phyloP scores from a whole-genome alignment of 2,888 invertebrate species.

The Troides helena region DNA sequence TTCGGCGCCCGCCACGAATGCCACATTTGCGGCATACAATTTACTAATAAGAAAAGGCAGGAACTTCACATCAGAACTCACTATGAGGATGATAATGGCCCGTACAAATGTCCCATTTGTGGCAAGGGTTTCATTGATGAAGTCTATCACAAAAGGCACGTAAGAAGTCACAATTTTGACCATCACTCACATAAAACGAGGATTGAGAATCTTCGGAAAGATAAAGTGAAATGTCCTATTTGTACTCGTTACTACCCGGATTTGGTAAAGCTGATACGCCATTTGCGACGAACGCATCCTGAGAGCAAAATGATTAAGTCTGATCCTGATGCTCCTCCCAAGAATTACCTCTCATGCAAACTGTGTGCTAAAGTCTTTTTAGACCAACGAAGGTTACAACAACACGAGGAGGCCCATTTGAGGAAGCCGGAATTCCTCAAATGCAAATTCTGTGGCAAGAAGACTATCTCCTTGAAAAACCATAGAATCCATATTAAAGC shows the following conservation, averaged over 20 bases:
- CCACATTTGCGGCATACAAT: slow-evolving; percentile 66
- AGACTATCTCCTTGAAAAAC: slow-evolving; percentile 61
- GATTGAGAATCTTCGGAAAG: slow-evolving; percentile 63
- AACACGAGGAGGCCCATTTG: slow-evolving; percentile 65
- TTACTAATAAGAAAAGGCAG: slow-evolving; percentile 70
- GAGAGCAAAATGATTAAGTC: slow-evolving; percentile 77
- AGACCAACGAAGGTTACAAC: slow-evolving; percentile 58
- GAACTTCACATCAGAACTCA: slow-evolving; percentile 73
- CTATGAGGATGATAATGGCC: slow-evolving; percentile 74
- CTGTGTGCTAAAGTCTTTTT: slow-evolving; percentile 71
- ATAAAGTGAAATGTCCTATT: slow-evolving; percentile 72
- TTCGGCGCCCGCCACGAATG: slow-evolving; percentile 72
- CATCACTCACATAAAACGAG: slow-evolving; percentile 64
- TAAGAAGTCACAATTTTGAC: slow-evolving; percentile 78
- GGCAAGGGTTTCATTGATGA: slow-evolving; percentile 78
- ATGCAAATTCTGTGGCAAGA: slow-evolving; percentile 74
- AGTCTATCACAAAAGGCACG: slow-evolving; percentile 69
- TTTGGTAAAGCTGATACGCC: slow-evolving; percentile 68
- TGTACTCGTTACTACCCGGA: slow-evolving; percentile 68
- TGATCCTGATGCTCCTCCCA: slow-evolving; percentile 72
- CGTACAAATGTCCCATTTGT: slow-evolving; percentile 74
- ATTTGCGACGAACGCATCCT: slow-evolving; percentile 68
- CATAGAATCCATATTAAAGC: slow-evolving; percentile 68
- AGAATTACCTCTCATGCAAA: slow-evolving; percentile 62
- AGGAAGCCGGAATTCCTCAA: slow-evolving; percentile 70